Percentiles rank a stretch among this genome's conserved stretches.
These are phyloP conservation scores for Standfussiana lucernea DNA, from an alignment of 2,888 invertebrate genomes.

Conservation along the genomic window DNA sequence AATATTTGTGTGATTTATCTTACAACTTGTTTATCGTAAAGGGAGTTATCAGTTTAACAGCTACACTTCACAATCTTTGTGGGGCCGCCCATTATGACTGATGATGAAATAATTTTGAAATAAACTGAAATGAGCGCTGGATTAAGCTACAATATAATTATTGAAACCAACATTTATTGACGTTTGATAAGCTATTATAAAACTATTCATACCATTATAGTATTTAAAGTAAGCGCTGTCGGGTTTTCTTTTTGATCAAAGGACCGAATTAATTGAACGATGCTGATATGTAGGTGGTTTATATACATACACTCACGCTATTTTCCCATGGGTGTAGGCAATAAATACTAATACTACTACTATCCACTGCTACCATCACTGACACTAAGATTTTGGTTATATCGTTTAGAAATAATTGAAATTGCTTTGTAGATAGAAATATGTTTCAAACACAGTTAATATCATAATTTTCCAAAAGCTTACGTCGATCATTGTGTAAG, in stretches of 20 bases:
- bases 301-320: background rate
- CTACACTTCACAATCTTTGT: slow-evolving; percentile 35
- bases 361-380: background rate
- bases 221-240: background rate
- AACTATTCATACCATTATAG: background rate
- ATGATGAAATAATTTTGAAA: background rate
- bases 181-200: slow-evolving; percentile 16
- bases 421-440: background rate
- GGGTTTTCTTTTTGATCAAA: background rate
- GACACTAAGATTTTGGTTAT: background rate
- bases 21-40: slow-evolving; percentile 17
- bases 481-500: slow-evolving; percentile 15
- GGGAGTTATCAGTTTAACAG: slow-evolving; percentile 2
- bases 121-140: slow-evolving; percentile 3
- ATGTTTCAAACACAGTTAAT: background rate
- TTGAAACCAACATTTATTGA: slow-evolving; percentile 7
- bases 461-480: background rate
- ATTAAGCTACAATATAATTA: slow-evolving; percentile 21
- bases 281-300: background rate
- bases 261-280: background rate
- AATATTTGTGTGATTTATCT: slow-evolving; percentile 14
- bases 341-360: background rate
- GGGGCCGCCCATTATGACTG: slow-evolving; percentile 10
- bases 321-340: background rate
- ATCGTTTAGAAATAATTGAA: background rate